Evolutionary conservation across 2,888 invertebrate genomes (phyloP).

Genomic region (Tipula vernalis): DNA sequence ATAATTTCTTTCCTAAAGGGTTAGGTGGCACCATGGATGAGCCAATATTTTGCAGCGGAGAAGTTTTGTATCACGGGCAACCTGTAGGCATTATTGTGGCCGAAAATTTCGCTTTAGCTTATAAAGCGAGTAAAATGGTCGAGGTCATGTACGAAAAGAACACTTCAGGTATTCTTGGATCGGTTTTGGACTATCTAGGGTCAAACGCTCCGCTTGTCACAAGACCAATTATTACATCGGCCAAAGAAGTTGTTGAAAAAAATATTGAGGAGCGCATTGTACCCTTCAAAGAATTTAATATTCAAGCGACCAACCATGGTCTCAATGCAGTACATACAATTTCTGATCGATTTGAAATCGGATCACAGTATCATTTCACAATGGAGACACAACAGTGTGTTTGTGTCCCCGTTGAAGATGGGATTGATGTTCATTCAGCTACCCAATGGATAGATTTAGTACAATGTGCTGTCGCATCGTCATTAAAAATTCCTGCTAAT

Average conservation of each 20-base stretch:
- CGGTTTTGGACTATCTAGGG: not conserved
- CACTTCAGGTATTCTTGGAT: not conserved
- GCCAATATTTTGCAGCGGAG: slow-evolving; percentile 28
- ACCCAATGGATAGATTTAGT: slow-evolving; percentile 51
- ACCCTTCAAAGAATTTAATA: not conserved
- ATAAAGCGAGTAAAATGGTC: slow-evolving; percentile 43
- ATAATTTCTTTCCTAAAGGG: slow-evolving; percentile 38
- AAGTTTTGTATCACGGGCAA: slow-evolving; percentile 51
- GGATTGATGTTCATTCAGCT: slow-evolving; percentile 50
- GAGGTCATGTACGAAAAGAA: slow-evolving; percentile 37
- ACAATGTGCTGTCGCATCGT: slow-evolving; percentile 43
- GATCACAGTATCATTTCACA: slow-evolving; percentile 58
- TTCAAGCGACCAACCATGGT: slow-evolving; percentile 14
- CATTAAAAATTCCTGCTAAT: slow-evolving; percentile 44
- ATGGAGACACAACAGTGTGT: slow-evolving; percentile 63
- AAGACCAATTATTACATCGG: not conserved
- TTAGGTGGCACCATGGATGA: slow-evolving; percentile 31
- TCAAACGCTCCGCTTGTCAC: not conserved
- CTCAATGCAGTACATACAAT: slow-evolving; percentile 30
- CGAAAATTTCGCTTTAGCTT: slow-evolving; percentile 42
- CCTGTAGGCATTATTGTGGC: slow-evolving; percentile 65
- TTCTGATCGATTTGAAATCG: slow-evolving; percentile 43
- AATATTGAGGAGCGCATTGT: not conserved
- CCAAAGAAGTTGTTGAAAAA: not conserved
- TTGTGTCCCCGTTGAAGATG: slow-evolving; percentile 55